phyloP scores from a whole-genome alignment of 2,888 invertebrate species.

The Amphimallon solstitiale region DNA sequence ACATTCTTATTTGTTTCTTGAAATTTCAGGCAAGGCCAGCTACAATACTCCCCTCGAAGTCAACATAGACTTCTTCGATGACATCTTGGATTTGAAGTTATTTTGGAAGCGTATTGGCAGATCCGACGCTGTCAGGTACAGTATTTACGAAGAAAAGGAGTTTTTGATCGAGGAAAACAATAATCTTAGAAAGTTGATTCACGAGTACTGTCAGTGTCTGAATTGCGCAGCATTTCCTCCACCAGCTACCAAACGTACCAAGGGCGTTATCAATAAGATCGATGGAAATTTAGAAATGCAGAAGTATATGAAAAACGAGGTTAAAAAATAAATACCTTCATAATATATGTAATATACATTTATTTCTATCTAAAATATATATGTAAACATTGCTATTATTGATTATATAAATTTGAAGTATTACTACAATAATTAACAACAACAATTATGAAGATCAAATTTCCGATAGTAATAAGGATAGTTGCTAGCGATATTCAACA shows the following conservation, averaged over 20 bases:
- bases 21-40: neutral
- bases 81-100: conserved; percentile 46
- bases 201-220: conserved; percentile 52
- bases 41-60: conserved; percentile 12
- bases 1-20: no score
- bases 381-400: no score
- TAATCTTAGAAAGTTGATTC: conserved; percentile 49
- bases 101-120: conserved; percentile 59
- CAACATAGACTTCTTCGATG: conserved; percentile 38
- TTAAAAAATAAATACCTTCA: no score
- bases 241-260: neutral
- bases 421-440: no score
- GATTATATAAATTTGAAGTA: no score
- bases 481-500: no score
- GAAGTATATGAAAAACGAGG: conserved; percentile 31
- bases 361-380: no score
- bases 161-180: conserved; percentile 56
- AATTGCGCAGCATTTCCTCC: conserved; percentile 40
- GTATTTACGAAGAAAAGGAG: conserved; percentile 56
- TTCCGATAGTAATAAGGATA: no score
- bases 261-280: conserved; percentile 29
- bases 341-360: no score
- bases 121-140: conserved; percentile 52
- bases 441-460: no score
- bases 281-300: conserved; percentile 38